Evolutionary conservation across 1,140 invertebrate genomes (phyloP), one percentile per base, ranked within the genome.

Genomic region (Ips typographus): DNA sequence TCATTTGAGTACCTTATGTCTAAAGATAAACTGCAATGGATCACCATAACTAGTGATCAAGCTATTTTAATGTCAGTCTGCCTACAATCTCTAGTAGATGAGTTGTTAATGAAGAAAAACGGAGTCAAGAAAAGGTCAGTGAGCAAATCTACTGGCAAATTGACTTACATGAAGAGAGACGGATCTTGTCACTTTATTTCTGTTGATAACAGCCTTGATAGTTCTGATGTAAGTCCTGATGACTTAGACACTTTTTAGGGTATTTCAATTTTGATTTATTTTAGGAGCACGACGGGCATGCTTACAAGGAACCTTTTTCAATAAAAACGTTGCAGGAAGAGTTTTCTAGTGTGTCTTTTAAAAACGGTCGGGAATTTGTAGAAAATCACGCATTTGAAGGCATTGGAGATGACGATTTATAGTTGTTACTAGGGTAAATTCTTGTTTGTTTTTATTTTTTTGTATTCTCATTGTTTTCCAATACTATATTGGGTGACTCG

Each of bases 1-100:
- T 94, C 95, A 0, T 98, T 98, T 83, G 96, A 98, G 83, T 98
- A 98, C 85, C 84, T 98, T 8, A 89, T 97, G 81, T 89, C 90
- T n/a, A 95, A 92, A 82, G 93, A 97, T 77, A 90, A 91, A 56
- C 82, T 98, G 58, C 90, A 94, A 75, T 98, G 95, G 96, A 91
- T 98, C 40, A 95, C 92, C 6, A 87, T 98, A 65, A 85, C 86
- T 44, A 97, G 93, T 74, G 88, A 93, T 64, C 93, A 96, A 82
- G 93, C 95, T 7, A 96, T 98, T 79, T 87, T 98, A 49, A 96
- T 98, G 85, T 97, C 95, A 56, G 90, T 96, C 59, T 97, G 94
- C 80, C 84, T 98, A 58, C 95, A 98, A 80, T 89, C 91, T 2
- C 95, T 98, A 88, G 96, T 98, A 0, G 94, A 98, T 80, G 95